Base-by-base conservation (phyloP, 2,113 vertebrate species). In the Piprites chloris region DNA sequence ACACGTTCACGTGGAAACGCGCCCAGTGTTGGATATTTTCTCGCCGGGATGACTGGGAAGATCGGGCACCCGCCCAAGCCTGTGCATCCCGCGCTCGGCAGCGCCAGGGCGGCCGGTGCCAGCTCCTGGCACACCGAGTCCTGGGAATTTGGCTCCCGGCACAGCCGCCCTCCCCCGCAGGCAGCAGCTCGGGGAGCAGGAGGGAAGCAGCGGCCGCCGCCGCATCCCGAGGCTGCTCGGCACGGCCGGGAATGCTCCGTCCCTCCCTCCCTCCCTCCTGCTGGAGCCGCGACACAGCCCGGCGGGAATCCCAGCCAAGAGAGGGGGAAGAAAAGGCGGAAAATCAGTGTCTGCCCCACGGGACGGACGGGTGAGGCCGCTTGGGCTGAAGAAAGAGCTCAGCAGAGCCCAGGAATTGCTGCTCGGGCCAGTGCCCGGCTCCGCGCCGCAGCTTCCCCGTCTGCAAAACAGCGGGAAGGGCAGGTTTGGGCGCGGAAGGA, bases 401-500 rank as follows among this genome's bases (percentile, higher is more conserved):
- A 49, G 75, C 39, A 65, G 65, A 82, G 50, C 61, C 53, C 72
- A 72, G 73, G 9, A 23, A 12, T 4, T 42, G 44, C 52, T n/a
- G 65, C 35, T 82, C 46, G 12, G 21, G 39, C 10, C 59, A 41
- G 11, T 11, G 47, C 49, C 71, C 50, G 47, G 15, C 50, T 71
- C 75, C 0, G 2, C 78, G 90, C 93, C 84, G 88, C 83, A 39
- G 72, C 71, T 79, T 82, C 35, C 46, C 49, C 50, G 39, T 32
- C 32, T 33, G 69, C 19, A 18, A 12, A 41, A 68, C 14, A 10
- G 23, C 10, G 14, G 33, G 56, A 24, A 58, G 19, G 33, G 33
- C 5, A 35, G 24, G n/a, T n/a, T n/a, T 23, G 21, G n/a, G n/a
- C 5, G 6, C 4, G 17, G 30, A 18, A 56, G 1, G 1, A n/a